Percentiles rank a stretch among this genome's conserved stretches.
These are phyloP conservation scores for Pyrochroa serraticornis DNA, from an alignment of 2,888 invertebrate species.

Conservation along the genomic window DNA sequence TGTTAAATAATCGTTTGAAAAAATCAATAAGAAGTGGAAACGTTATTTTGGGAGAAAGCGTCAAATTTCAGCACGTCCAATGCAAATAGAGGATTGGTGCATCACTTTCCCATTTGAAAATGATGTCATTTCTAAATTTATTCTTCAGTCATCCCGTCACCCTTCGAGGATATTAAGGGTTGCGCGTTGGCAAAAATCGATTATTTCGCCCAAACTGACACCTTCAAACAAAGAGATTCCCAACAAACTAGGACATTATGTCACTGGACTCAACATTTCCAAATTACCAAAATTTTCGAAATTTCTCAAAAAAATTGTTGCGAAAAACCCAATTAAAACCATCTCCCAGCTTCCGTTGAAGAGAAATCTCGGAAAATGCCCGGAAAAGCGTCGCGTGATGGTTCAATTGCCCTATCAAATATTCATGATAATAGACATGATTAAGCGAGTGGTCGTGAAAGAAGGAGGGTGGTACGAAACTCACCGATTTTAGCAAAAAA, in stretches of 20 bases:
- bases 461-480: constrained; percentile 7
- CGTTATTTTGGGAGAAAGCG: background rate
- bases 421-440: constrained; percentile 2
- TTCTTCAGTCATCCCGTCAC: constrained; percentile 4
- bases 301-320: background rate
- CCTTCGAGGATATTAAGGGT: constrained; percentile 15
- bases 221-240: background rate
- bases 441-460: background rate
- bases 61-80: background rate
- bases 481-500: constrained; percentile 8
- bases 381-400: constrained; percentile 13
- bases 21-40: background rate
- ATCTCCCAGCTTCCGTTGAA: background rate
- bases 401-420: constrained; percentile 6
- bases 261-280: background rate
- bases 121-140: constrained; percentile 29
- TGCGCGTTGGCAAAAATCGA: constrained; percentile 29
- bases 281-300: background rate
- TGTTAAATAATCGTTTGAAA: background rate
- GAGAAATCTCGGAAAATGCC: background rate
- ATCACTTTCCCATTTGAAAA: constrained; percentile 9
- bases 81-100: constrained; percentile 10
- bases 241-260: constrained; percentile 1
- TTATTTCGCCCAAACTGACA: constrained; percentile 11
- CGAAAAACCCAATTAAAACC: background rate